Percentiles rank a stretch among this genome's conserved stretches.
Conservation (phyloP, 2,797 vertebrate species). For the Darevskia nairensis region DNA sequence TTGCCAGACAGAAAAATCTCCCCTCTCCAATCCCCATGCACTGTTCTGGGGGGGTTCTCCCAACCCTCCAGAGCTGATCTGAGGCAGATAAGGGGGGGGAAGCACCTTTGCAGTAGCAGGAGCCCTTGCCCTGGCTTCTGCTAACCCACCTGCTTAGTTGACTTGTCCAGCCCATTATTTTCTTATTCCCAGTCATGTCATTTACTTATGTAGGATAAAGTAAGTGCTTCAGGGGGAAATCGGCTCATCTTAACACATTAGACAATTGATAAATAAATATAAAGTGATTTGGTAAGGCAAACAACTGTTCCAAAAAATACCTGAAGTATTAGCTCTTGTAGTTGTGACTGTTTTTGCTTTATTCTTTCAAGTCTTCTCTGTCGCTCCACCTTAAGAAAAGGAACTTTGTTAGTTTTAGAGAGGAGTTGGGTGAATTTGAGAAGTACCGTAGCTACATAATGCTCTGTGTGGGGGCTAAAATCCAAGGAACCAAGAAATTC, state of each 20-base stretch:
- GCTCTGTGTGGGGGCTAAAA: background rate
- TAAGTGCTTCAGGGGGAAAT: background rate
- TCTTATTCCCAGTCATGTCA: background rate
- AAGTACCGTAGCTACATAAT: background rate
- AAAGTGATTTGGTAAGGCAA: slow-evolving; percentile 64
- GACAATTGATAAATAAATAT: slow-evolving; percentile 38
- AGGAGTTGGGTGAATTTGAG: background rate
- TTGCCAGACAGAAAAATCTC: too few species aligned
- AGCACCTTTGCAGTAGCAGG: too few species aligned
- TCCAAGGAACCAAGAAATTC: background rate
- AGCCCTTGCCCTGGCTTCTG: too few species aligned
- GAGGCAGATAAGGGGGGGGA: too few species aligned
- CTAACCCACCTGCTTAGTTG: too few species aligned
- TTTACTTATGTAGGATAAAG: background rate
- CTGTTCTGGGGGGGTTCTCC: too few species aligned
- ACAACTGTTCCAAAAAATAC: slow-evolving; percentile 77
- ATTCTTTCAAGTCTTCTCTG: slow-evolving; percentile 97
- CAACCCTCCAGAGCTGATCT: too few species aligned
- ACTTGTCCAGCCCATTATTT: background rate
- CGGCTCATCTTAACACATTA: slow-evolving; percentile 1
- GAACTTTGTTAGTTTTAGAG: background rate
- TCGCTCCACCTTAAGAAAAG: slow-evolving; percentile 89
- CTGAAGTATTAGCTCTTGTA: slow-evolving; percentile 99
- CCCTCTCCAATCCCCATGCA: too few species aligned
- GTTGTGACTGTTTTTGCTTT: slow-evolving; percentile 98